These are phyloP conservation scores for Hirtodrosophila cameraria DNA, from an alignment of 2,888 invertebrate species.

Conservation along the genomic window DNA sequence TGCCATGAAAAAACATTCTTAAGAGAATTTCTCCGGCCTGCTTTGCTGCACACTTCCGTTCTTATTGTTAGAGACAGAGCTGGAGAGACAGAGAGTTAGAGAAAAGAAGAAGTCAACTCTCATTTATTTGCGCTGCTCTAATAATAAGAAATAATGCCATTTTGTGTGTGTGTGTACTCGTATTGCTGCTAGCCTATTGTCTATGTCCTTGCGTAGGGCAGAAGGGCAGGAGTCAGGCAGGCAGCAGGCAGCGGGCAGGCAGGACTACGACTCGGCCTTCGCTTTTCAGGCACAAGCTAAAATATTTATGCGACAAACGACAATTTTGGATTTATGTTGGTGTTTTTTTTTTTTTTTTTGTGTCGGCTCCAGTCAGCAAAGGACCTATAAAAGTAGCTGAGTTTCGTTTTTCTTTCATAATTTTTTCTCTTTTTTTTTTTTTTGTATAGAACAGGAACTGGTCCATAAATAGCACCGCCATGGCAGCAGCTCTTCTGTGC, in stretches of 20 bases:
- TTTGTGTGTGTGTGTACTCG: constrained; percentile 20
- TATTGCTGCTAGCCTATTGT: constrained; percentile 48
- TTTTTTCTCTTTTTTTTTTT: constrained; percentile 25
- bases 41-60: constrained; percentile 43
- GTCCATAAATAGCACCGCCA: constrained; percentile 69
- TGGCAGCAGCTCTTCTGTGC: constrained; percentile 63
- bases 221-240: too few species aligned
- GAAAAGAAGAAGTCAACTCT: constrained; percentile 20
- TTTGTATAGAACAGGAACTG: constrained; percentile 66
- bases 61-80: constrained; percentile 3
- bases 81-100: not conserved
- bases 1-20: constrained; percentile 24
- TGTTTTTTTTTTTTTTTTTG: constrained; percentile 30
- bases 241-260: not conserved
- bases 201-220: constrained; percentile 30
- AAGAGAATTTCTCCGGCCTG: constrained; percentile 17
- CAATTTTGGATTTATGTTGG: constrained; percentile 77
- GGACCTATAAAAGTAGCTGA: constrained; percentile 57
- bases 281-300: constrained; percentile 60
- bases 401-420: constrained; percentile 48
- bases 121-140: constrained; percentile 75
- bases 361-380: constrained; percentile 6
- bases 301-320: constrained; percentile 80
- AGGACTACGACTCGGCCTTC: constrained; percentile 10
- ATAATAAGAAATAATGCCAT: constrained; percentile 78